These are phyloP conservation scores for Glyptemys insculpta DNA, from an alignment of 2,797 vertebrate genomes.

Conservation along the genomic window DNA sequence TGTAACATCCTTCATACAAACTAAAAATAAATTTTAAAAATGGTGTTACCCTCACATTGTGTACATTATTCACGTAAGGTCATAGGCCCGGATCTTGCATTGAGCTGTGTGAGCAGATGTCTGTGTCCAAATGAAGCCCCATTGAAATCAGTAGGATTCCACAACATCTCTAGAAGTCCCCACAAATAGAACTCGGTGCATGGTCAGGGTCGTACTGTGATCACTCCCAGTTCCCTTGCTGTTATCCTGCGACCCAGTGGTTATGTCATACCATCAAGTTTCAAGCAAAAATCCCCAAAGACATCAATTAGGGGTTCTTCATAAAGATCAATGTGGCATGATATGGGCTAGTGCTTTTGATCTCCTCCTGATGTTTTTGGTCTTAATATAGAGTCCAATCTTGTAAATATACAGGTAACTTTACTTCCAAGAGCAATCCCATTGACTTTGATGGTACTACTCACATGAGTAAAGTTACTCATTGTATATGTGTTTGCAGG, in stretches of 20 bases:
- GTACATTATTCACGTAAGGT: background rate
- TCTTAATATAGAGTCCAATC: too few species aligned
- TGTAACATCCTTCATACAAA: background rate
- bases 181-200: too few species aligned
- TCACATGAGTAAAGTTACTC: background rate
- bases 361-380: too few species aligned
- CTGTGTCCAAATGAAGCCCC: background rate
- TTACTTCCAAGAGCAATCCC: background rate
- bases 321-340: too few species aligned
- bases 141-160: background rate
- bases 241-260: too few species aligned
- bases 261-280: too few species aligned
- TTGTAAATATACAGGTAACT: too few species aligned
- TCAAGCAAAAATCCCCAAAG: too few species aligned
- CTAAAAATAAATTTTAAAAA: background rate
- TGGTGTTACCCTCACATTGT: background rate
- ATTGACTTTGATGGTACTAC: background rate
- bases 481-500: background rate
- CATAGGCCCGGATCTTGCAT: background rate
- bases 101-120: background rate
- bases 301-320: too few species aligned
- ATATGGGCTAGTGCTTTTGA: too few species aligned
- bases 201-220: background rate
- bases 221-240: background rate
- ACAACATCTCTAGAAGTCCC: background rate